Percentiles rank a stretch among this genome's conserved stretches.
Evolutionary conservation across 2,797 vertebrate genomes (phyloP).

Genomic region (Spheniscus humboldti): DNA sequence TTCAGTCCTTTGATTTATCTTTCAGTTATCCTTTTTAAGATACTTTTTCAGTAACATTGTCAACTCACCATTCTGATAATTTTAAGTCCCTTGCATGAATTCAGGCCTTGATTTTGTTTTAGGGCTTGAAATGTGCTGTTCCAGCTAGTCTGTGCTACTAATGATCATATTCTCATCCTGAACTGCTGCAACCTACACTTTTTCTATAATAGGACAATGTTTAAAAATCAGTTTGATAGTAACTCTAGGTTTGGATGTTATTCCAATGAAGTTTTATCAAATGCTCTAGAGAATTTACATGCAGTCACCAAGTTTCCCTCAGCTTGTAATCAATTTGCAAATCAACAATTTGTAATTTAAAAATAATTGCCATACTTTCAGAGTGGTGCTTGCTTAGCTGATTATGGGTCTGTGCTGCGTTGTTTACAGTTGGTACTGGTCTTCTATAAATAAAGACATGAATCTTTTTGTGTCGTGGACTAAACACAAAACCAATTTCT

Average conservation of each 20-base stretch:
- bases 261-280: neutral
- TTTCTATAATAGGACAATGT: neutral
- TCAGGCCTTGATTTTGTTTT: neutral
- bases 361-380: neutral
- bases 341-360: neutral
- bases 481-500: neutral
- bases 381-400: neutral
- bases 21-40: neutral
- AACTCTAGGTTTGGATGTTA: neutral
- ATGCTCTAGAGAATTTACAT: neutral
- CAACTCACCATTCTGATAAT: neutral
- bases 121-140: neutral
- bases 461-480: neutral
- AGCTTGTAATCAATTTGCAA: neutral
- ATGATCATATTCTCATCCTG: neutral
- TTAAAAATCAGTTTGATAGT: neutral
- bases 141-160: neutral
- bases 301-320: neutral
- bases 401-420: neutral
- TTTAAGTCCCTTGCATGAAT: neutral
- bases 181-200: neutral
- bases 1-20: neutral
- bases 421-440: neutral
- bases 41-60: neutral
- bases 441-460: neutral